Evolutionary conservation across 2,113 vertebrate species (phyloP), one percentile per base, ranked within the genome.

Genomic region (Pogonocichla stellata): DNA sequence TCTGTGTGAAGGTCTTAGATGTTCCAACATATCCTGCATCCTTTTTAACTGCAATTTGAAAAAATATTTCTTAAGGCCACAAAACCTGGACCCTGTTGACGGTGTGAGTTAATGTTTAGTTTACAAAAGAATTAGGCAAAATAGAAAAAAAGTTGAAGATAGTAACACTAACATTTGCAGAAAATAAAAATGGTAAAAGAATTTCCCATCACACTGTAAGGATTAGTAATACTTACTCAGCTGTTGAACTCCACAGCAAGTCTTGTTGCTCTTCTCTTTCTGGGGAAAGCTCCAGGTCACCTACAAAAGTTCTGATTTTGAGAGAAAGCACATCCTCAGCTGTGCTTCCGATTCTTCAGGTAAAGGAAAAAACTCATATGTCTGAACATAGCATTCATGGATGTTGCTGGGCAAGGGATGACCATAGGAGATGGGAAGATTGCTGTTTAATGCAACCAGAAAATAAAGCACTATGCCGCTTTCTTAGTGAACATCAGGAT

Each of bases 171-270:
- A 75, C 61, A 33, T 31, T 57, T 64, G 45, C 33, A 75, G 33
- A 19, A 82, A 79, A 54, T 29, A 78, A 77, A 77, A 31, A 38
- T 10, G 8, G 10, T 47, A 31, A 29, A 22, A 69, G 17, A 14
- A 5, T 18, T 48, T 42, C 28, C 25, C 23, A 50, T 10, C 24
- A 66, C 2, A 2, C 19, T 36, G 0, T 5, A n/a, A 88, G 5
- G 19, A 54, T 6, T 67, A 69, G 26, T 18, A 73, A 20, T 29
- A 28, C 2, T n/a, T 31, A 48, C 33, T 74, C 26, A 86, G 24
- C 40, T 48, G 25, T 34, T 42, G 56, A 50, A 48, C 6, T 24
- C 53, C 29, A 24, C 10, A 9, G 38, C 22, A 34, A 33, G 14
- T 24, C 29, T 48, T 5, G 2, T 16, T 58, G n/a, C 14, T 61